phyloP scores from a whole-genome alignment of 2,113 vertebrate species.

The Notarius quadriscutis region DNA sequence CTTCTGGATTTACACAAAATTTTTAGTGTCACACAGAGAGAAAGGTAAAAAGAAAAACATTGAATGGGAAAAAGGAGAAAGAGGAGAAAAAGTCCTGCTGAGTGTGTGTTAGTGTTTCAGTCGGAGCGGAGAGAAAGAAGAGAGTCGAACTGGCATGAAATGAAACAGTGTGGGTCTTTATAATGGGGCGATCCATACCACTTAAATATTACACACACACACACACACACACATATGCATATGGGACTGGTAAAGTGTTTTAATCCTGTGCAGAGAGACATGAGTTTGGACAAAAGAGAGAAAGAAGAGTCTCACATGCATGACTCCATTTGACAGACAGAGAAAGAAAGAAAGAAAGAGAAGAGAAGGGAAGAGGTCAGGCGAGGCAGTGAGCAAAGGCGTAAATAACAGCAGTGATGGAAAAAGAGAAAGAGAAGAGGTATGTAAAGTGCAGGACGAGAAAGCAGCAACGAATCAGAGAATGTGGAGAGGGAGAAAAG shows the following conservation, averaged over 20 bases:
- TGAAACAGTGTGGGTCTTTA: constrained; percentile 60
- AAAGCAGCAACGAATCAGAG: constrained; percentile 5
- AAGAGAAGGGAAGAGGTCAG: background rate
- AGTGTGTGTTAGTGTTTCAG: constrained; percentile 22
- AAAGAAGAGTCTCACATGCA: background rate
- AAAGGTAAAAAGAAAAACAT: background rate
- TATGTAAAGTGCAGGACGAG: background rate
- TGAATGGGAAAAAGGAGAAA: background rate
- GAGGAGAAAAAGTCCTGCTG: constrained; percentile 19
- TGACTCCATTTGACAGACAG: constrained; percentile 25
- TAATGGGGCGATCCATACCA: constrained; percentile 26
- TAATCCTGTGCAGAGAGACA: constrained; percentile 22
- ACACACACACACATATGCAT: constrained; percentile 17
- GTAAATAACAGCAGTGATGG: background rate
- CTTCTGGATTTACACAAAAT: background rate
- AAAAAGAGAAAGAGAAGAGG: background rate
- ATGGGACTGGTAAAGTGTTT: constrained; percentile 41
- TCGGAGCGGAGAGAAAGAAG: background rate
- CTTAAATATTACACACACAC: constrained; percentile 20
- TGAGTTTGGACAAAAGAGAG: constrained; percentile 23
- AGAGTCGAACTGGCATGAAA: constrained; percentile 49
- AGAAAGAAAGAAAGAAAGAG: background rate
- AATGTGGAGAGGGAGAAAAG: background rate
- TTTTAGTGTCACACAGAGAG: constrained; percentile 1
- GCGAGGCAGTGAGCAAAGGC: background rate